These are phyloP conservation scores for Drosophila limbata DNA, from an alignment of 2,888 invertebrate species.

Conservation along the genomic window DNA sequence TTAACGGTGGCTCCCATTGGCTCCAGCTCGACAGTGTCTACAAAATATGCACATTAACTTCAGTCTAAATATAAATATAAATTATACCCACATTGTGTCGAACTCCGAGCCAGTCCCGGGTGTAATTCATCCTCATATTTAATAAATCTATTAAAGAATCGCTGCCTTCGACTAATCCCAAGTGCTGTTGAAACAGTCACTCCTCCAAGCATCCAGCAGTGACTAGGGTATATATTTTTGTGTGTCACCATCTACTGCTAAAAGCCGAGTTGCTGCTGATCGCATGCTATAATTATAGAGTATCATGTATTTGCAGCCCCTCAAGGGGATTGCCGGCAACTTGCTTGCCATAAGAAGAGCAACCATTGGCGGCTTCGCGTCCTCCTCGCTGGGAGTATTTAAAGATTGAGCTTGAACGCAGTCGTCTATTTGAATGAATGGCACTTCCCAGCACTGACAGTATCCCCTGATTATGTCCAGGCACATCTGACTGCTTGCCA, in stretches of 20 bases:
- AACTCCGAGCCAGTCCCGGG: slow-evolving; percentile 18
- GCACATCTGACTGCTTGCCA: slow-evolving; percentile 47
- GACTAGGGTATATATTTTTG: slow-evolving; percentile 86
- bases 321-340: slow-evolving; percentile 8
- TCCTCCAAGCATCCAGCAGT: slow-evolving; percentile 89
- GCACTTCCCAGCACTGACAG: slow-evolving; percentile 48
- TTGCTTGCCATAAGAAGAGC: slow-evolving; percentile 33
- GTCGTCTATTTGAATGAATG: slow-evolving; percentile 36
- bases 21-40: slow-evolving; percentile 57
- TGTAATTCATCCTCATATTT: slow-evolving; percentile 1
- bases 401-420: slow-evolving; percentile 15
- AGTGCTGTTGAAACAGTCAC: slow-evolving; percentile 89
- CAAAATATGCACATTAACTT: not conserved
- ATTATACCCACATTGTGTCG: slow-evolving; percentile 24
- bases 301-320: slow-evolving; percentile 42
- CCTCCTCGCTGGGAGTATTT: slow-evolving; percentile 16
- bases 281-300: slow-evolving; percentile 54
- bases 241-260: slow-evolving; percentile 15
- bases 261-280: not conserved
- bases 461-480: slow-evolving; percentile 53
- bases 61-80: not conserved
- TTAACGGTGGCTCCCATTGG: slow-evolving; percentile 59
- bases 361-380: slow-evolving; percentile 27
- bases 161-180: slow-evolving; percentile 14
- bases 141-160: not conserved